Percentiles rank a stretch among this genome's conserved stretches.
These are phyloP conservation scores for Eublepharis macularius DNA, from an alignment of 2,113 vertebrate species.

Conservation along the genomic window DNA sequence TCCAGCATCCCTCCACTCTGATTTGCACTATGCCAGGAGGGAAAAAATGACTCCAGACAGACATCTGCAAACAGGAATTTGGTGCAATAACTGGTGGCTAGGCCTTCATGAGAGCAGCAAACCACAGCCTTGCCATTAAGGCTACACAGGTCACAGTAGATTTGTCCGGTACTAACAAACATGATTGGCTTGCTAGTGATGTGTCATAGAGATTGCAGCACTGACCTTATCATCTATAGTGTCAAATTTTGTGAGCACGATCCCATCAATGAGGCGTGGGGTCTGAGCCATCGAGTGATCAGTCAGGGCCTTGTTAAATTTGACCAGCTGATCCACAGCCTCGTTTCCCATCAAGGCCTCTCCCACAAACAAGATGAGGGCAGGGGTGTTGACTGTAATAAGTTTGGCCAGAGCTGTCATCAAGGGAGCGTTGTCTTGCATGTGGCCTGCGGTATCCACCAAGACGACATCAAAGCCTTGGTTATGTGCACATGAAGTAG, in stretches of 20 bases:
- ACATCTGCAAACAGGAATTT: conserved; percentile 58
- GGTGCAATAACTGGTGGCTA: conserved; percentile 70
- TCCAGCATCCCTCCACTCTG: conserved; percentile 16
- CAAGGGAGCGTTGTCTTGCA: conserved; percentile 97
- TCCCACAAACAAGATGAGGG: conserved; percentile 96
- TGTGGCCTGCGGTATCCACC: conserved; percentile 97
- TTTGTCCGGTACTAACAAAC: conserved; percentile 97
- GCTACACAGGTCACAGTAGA: conserved; percentile 97
- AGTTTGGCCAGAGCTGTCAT: conserved; percentile 97
- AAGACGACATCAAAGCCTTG: conserved; percentile 95
- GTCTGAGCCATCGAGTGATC: conserved; percentile 95
- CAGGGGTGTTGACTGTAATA: conserved; percentile 93
- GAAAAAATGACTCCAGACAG: conserved; percentile 31
- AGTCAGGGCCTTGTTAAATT: conserved; percentile 97
- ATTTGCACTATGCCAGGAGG: conserved; percentile 38
- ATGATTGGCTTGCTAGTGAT: conserved; percentile 98
- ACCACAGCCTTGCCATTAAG: conserved; percentile 97
- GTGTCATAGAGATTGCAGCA: conserved; percentile 97
- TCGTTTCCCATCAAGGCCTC: conserved; percentile 97
- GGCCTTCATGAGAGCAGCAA: conserved; percentile 96
- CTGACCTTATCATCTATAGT: conserved; percentile 99
- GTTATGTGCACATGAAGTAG: conserved; percentile 92
- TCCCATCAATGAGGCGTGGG: conserved; percentile 95
- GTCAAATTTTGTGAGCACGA: conserved; percentile 98
- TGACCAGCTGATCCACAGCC: conserved; percentile 98